Evolutionary conservation across 2,797 vertebrate genomes (phyloP), one percentile per base, ranked within the genome.

Genomic region (Bucorvus abyssinicus): DNA sequence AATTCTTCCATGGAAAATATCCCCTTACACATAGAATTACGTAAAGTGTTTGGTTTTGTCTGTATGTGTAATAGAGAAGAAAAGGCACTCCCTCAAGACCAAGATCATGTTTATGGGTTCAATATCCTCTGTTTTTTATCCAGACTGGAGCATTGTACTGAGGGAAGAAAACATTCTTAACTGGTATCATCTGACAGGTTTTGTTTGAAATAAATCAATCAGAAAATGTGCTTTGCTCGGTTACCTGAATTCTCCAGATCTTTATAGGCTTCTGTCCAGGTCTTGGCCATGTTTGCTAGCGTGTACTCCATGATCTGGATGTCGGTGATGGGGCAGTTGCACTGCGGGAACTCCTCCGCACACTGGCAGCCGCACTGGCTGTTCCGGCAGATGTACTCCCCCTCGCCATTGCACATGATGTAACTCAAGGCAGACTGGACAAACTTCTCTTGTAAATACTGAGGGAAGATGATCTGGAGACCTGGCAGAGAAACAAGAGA

Each of bases 371-470:
- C 98, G 4, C 99, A 99, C 86, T 99, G 99, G 98, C 98, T 99
- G 97, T 98, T 98, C 57, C 97, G 98, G 94, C 99, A 99, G 95
- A 99, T 94, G 50, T 99, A 99, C 85, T 99, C 99, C 8, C 99
- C 99, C 96, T 99, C 99, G 2, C 99, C 99, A 1, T 99, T 99
- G 95, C 99, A 99, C 99, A 99, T 99, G 95, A 99, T 99, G 98
- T 99, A 99, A 97, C 99, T 99, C 97, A 99, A 98, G 90, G 99
- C 99, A 22, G 99, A 99, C 97, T 99, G 99, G 91, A 99, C 99
- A 94, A 99, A 99, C 97, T 99, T 99, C 98, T 99, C 99, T 96
- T 99, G 99, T 95, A 99, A 98, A 96, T 99, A 99, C 84, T 99
- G 99, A 38, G 99, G 99, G 96, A 99, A 99, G 97, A 99, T 99